Percentiles rank a stretch among this genome's conserved stretches.
phyloP scores from a whole-genome alignment of 2,888 invertebrate genomes.

The Nezara viridula region DNA sequence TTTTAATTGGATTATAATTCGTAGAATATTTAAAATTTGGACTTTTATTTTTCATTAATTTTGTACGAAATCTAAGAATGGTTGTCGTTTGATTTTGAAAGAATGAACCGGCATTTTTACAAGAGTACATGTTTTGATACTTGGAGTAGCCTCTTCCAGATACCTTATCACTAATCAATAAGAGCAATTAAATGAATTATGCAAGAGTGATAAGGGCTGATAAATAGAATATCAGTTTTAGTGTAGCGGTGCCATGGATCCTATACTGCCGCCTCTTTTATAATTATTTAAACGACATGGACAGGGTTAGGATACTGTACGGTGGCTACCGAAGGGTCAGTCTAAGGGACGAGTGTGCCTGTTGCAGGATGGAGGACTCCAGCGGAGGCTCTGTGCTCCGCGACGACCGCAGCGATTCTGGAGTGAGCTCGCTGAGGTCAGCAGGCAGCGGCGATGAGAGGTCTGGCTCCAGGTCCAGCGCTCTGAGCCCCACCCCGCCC shows the following conservation, averaged over 20 bases:
- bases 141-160: slow-evolving; percentile 34
- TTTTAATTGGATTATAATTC: too few species aligned
- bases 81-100: background rate
- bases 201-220: slow-evolving; percentile 44
- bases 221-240: slow-evolving; percentile 46
- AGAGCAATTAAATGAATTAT: slow-evolving; percentile 42
- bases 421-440: slow-evolving; percentile 82
- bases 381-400: slow-evolving; percentile 67
- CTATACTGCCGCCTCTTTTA: background rate
- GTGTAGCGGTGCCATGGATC: slow-evolving; percentile 21
- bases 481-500: slow-evolving; percentile 78
- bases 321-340: background rate
- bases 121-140: slow-evolving; percentile 31
- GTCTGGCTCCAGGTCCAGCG: slow-evolving; percentile 82
- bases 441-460: slow-evolving; percentile 81
- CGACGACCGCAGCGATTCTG: slow-evolving; percentile 73
- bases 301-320: slow-evolving; percentile 21
- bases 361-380: slow-evolving; percentile 66
- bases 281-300: background rate
- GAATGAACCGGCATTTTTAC: background rate
- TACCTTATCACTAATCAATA: slow-evolving; percentile 40
- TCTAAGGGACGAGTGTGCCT: slow-evolving; percentile 22
- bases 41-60: background rate
- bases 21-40: too few species aligned
- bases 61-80: background rate